Base-by-base conservation (phyloP, 2,888 invertebrate species). In the Limenitis arthemis region DNA sequence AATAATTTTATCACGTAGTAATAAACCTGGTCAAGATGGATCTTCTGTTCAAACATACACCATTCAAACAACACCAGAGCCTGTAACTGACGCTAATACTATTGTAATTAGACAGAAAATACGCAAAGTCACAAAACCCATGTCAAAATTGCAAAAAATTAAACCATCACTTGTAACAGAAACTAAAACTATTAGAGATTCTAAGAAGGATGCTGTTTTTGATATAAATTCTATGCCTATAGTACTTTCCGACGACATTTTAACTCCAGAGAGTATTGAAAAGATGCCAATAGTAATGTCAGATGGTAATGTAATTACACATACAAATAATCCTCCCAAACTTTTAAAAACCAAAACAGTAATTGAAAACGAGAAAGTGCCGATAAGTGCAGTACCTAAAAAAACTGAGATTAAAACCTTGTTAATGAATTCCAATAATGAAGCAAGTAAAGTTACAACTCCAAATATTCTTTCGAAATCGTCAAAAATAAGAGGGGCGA, bases 221-320 rank as follows among this genome's bases (percentile, higher is more conserved):
- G 93, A 93, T 69, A 93, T 93, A 34, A 91, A 91, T 71, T 91
- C 91, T 1, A 92, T 93, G 91, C 93, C 93, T 1, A 91, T 93
- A 56, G 91, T 93, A 5, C 72, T 93, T 39, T 91, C 91, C 33
- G 93, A 93, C 61, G 92, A 92, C 62, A 87, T 90, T 38, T 73
- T 92, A 53, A 90, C 90, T 0, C 88, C 91, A 0, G 91, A 91
- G 66, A 90, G 77, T 63, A 89, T 91, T 47, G 91, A 91, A 61
- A 90, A 90, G 66, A 89, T 91, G 88, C 91, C 91, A 0, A 88
- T 91, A 33, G 88, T 90, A 1, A 84, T 85, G 82, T 73, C 86
- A 1, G 86, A 85, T 56, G 81, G 79, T 8, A 82, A 82, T 61
- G 68, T 83, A 37, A 73, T 83, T 54, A 69, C 73, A 28, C 77